These are phyloP conservation scores for Burhinus bistriatus DNA, from an alignment of 2,113 vertebrate species.

Conservation along the genomic window DNA sequence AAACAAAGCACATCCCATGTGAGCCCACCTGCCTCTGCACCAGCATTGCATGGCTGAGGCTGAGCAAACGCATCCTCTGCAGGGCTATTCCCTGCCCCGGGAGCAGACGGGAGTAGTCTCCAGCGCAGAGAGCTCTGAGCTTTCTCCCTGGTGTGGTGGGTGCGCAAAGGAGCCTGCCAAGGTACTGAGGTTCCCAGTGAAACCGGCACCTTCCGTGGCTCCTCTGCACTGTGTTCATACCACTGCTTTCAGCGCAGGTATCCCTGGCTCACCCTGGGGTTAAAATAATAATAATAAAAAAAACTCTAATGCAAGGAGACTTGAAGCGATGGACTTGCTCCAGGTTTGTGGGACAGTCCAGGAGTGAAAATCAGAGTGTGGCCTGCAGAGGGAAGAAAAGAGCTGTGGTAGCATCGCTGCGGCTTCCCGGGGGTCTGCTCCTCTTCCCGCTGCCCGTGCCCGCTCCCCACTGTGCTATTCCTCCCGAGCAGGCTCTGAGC, in stretches of 20 bases:
- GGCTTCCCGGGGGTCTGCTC: background rate
- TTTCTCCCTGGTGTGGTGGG: background rate
- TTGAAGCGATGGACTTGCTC: background rate
- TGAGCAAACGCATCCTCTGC: fast-evolving
- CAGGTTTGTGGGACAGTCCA: background rate
- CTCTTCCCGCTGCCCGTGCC: background rate
- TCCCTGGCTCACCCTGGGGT: background rate
- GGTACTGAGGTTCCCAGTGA: background rate
- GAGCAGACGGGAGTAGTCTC: fast-evolving
- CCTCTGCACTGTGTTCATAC: fast-evolving
- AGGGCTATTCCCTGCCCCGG: background rate
- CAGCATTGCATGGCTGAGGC: fast-evolving
- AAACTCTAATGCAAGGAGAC: background rate
- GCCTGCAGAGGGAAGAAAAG: conserved; percentile 70
- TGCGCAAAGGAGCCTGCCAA: background rate
- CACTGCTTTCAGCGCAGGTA: background rate
- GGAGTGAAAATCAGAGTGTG: conserved; percentile 26
- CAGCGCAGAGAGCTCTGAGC: fast-evolving
- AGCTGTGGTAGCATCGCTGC: conserved; percentile 1
- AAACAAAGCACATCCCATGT: fast-evolving
- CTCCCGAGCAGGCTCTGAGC: background rate
- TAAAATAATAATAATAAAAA: background rate
- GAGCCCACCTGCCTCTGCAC: background rate
- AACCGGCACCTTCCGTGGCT: background rate
- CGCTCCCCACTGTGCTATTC: background rate